Conservation (phyloP, 2,888 invertebrate species). For the Rhamnusium bicolor region DNA sequence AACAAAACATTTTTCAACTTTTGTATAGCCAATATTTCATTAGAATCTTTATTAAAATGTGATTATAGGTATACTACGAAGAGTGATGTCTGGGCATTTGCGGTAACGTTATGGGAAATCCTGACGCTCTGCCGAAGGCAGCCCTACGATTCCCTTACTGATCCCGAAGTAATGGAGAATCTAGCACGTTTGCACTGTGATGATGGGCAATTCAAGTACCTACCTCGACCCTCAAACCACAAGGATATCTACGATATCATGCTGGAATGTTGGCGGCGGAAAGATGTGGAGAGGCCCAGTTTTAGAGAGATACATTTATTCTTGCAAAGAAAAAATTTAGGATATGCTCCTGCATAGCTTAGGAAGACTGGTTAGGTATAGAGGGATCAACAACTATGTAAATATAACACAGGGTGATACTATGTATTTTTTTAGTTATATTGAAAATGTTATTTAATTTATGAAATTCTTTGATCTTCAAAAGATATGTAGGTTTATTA, state of each 20-base stretch:
- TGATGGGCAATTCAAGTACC: conserved; percentile 75
- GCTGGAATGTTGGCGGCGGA: conserved; percentile 88
- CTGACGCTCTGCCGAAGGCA: conserved; percentile 83
- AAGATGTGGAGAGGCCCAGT: conserved; percentile 82
- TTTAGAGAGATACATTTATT: conserved; percentile 89
- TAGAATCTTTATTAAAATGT: neutral
- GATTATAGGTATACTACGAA: conserved; percentile 81
- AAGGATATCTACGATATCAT: conserved; percentile 90
- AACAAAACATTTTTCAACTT: too few species aligned
- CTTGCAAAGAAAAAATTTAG: conserved; percentile 81
- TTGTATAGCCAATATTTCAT: too few species aligned
- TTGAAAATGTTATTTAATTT: conserved; percentile 39
- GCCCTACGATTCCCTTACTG: conserved; percentile 84
- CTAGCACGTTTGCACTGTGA: conserved; percentile 80
- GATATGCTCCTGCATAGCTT: conserved; percentile 73
- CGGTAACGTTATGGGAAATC: conserved; percentile 90
- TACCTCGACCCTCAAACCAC: conserved; percentile 76
- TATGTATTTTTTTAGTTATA: conserved; percentile 55
- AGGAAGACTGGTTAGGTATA: conserved; percentile 67
- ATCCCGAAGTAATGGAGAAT: conserved; percentile 87
- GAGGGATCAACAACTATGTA: conserved; percentile 68
- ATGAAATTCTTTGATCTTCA: conserved; percentile 15
- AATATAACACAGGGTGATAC: conserved; percentile 71
- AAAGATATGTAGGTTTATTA: conserved; percentile 21
- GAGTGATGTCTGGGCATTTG: conserved; percentile 94